Conservation (phyloP, 2,113 vertebrate species). For the Tachuris rubrigastra region DNA sequence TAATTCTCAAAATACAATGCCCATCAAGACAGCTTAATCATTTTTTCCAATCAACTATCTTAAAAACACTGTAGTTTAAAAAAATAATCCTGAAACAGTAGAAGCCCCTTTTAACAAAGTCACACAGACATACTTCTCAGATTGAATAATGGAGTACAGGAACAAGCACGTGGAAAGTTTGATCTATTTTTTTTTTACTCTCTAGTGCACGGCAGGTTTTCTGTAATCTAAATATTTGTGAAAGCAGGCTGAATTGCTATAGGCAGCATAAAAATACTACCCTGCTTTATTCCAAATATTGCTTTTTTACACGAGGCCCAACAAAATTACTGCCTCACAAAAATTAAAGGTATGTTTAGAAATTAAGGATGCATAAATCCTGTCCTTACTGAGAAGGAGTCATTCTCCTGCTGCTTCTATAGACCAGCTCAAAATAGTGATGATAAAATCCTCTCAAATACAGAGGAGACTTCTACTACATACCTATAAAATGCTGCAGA, state of each 20-base stretch:
- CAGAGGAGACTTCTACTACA: background rate
- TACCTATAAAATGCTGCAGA: slow-evolving; percentile 15
- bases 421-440: background rate
- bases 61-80: background rate
- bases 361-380: slow-evolving; percentile 30
- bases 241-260: background rate
- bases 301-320: background rate
- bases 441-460: slow-evolving; percentile 29
- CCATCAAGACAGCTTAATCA: background rate
- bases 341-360: background rate
- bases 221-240: slow-evolving; percentile 15
- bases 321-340: background rate
- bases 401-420: background rate
- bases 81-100: background rate
- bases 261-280: background rate
- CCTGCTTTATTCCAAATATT: background rate
- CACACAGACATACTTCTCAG: slow-evolving; percentile 38
- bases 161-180: slow-evolving; percentile 57
- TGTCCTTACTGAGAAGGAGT: background rate
- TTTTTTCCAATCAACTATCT: background rate
- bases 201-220: slow-evolving; percentile 2
- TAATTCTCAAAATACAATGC: background rate
- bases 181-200: slow-evolving; percentile 9
- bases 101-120: background rate
- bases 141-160: slow-evolving; percentile 47